Base-by-base conservation (phyloP, 2,113 vertebrate genomes). In the Anas platyrhynchos region DNA sequence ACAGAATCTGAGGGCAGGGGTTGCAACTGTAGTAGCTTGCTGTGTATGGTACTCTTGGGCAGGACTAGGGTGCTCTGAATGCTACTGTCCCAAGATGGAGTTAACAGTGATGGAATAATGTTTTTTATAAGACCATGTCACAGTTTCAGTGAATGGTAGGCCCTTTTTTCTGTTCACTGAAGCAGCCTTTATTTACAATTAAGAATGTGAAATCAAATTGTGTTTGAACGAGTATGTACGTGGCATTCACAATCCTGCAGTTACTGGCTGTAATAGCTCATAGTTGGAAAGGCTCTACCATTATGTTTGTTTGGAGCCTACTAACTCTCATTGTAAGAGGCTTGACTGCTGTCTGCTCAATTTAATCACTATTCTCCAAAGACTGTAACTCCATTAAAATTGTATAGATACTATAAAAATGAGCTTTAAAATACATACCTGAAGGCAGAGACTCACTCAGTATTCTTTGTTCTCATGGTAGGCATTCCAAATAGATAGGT, bases 1-100 rank as follows among this genome's bases (percentile, higher is more conserved):
- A 10, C 32, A 83, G 38, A 76, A 68, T 26, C 26, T 0, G 0
- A 27, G 20, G 38, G 3, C 1, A 25, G 1, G 5, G 29, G 8
- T 59, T 91, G 54, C 23, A 38, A 67, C 66, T 84, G 23, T 7
- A 21, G 6, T 63, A 44, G 55, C 2, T 1, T 9, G 5, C 48
- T 81, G 74, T 54, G 20, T 43, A 9, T 59, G 46, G 29, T 20
- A 21, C 25, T 31, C 15, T 56, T 0, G 0, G 18, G 18, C 14
- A 11, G 0, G 0, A 36, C 17, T 31, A 61, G 62, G 21, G 26
- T 0, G 0, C 62, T 75, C 44, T 69, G 63, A 73, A 69, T 17
- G 55, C 44, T 63, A 21, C 38, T 2, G 2, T 56, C 83, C 43
- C 10, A 76, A 52, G 41, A 63, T 85, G n/a, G 10, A 2, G 2